Evolutionary conservation across 1,140 invertebrate genomes (phyloP).

Genomic region (Papilio polyxenes): DNA sequence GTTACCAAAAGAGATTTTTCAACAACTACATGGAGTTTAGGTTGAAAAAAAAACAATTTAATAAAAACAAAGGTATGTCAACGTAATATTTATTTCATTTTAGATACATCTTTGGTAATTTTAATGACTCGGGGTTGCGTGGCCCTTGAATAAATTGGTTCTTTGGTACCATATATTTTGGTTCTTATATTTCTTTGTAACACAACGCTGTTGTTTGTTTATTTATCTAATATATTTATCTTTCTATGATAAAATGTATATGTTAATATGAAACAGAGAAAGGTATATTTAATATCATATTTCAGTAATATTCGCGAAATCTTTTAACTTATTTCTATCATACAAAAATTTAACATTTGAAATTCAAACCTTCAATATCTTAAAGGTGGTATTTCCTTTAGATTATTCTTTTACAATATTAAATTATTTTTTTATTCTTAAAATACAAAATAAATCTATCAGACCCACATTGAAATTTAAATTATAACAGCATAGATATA

Average conservation of each 20-base stretch:
- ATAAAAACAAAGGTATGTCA: constrained; percentile 37
- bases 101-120: constrained; percentile 74
- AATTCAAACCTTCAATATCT: background rate
- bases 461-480: constrained; percentile 36
- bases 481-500: background rate
- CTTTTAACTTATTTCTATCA: background rate
- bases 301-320: background rate
- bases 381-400: background rate
- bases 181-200: constrained; percentile 38
- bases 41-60: background rate
- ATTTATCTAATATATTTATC: background rate
- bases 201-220: constrained; percentile 5
- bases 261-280: background rate
- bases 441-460: constrained; percentile 40
- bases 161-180: constrained; percentile 60
- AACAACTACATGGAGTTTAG: no score
- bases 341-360: constrained; percentile 3
- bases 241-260: constrained; percentile 12
- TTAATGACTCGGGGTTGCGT: constrained; percentile 66
- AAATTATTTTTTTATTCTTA: constrained; percentile 5
- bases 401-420: background rate
- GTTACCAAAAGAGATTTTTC: no score
- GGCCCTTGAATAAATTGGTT: constrained; percentile 58
- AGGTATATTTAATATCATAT: constrained; percentile 18
- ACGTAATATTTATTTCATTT: constrained; percentile 58